Percentiles rank a stretch among this genome's conserved stretches.
phyloP scores from a whole-genome alignment of 2,113 vertebrate species.

The Barbus barbus region DNA sequence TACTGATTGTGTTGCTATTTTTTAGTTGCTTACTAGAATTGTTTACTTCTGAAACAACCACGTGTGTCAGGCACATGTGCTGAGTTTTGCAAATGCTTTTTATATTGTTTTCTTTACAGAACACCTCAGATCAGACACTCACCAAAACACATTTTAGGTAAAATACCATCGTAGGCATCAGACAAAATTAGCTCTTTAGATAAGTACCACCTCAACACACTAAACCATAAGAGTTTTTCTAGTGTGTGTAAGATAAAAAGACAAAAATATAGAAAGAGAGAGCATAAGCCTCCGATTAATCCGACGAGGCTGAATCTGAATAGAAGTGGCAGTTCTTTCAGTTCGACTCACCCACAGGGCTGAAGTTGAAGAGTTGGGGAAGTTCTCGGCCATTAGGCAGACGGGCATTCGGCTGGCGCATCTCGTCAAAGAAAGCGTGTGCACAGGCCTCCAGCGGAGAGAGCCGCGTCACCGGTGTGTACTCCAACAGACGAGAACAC shows the following conservation, averaged over 20 bases:
- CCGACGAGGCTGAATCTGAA: not conserved
- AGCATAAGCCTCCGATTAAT: not conserved
- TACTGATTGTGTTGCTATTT: too few relatives aligned
- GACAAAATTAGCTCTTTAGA: not conserved
- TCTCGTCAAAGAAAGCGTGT: conserved; percentile 89
- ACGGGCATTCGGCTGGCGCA: conserved; percentile 84
- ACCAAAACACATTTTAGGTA: not conserved
- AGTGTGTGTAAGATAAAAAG: not conserved
- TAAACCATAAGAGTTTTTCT: not conserved
- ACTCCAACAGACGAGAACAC: conserved; percentile 90
- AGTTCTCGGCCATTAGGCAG: conserved; percentile 88
- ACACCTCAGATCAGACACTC: not conserved
- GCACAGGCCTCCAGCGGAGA: conserved; percentile 90
- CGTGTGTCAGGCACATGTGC: too few relatives aligned
- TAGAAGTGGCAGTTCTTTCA: conserved; percentile 8
- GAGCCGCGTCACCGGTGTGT: conserved; percentile 88
- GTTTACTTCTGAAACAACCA: too few relatives aligned
- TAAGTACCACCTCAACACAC: not conserved
- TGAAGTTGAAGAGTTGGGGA: conserved; percentile 92
- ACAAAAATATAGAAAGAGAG: not conserved
- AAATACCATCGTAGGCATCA: not conserved
- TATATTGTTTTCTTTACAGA: not conserved
- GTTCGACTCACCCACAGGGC: conserved; percentile 82
- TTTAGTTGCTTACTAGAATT: too few relatives aligned
- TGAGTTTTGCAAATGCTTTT: not conserved